phyloP scores from a whole-genome alignment of 2,113 vertebrate species.

The Sakesphorus luctuosus region DNA sequence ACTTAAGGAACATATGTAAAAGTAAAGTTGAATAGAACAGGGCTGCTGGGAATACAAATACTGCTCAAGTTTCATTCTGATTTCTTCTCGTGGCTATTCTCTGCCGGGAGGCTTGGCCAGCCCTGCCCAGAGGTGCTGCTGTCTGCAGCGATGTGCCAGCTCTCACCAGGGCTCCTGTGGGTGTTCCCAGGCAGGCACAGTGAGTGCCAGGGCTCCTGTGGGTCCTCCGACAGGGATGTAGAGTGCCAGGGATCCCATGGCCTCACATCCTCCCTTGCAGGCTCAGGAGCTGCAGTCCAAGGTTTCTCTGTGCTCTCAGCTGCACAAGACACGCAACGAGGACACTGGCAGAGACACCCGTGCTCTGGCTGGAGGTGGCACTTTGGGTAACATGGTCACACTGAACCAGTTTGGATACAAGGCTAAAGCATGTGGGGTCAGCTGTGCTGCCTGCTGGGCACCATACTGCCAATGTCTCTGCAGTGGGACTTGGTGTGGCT shows the following conservation, averaged over 20 bases:
- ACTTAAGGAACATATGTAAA: slow-evolving; percentile 25
- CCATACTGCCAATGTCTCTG: accelerated
- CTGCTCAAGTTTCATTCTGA: neutral
- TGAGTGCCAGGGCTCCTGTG: accelerated
- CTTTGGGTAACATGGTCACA: neutral
- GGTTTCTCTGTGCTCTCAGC: neutral
- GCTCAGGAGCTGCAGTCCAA: neutral
- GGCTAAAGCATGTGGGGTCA: accelerated
- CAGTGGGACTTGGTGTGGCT: accelerated
- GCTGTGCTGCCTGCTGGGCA: accelerated
- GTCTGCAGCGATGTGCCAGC: neutral
- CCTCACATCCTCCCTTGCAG: neutral
- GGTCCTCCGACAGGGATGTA: neutral
- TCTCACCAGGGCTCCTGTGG: neutral
- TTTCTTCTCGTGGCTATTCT: neutral
- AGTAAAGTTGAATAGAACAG: neutral
- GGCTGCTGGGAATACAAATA: slow-evolving; percentile 30
- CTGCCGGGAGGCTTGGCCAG: neutral
- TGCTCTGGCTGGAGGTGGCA: neutral
- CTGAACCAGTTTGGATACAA: neutral
- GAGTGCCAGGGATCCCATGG: accelerated
- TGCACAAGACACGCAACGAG: neutral
- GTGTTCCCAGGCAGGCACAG: neutral
- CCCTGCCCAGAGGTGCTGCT: neutral
- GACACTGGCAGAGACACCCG: accelerated